Conservation (phyloP, 2,888 invertebrate genomes). For the Enoplolaimus lenunculus region DNA sequence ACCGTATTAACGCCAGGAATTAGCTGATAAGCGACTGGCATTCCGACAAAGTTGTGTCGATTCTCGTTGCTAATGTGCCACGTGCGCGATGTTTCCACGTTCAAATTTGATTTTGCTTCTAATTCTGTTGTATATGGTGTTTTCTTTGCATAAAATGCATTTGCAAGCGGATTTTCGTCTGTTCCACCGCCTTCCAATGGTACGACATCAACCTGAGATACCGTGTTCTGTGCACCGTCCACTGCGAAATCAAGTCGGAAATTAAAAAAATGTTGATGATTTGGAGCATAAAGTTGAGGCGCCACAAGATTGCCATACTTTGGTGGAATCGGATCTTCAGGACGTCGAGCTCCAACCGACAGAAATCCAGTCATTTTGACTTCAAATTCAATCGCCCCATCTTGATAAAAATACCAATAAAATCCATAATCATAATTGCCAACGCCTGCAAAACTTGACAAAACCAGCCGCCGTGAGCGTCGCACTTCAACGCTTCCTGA, state of each 20-base stretch:
- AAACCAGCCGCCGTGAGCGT: conserved; percentile 17
- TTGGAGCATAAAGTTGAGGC: conserved; percentile 20
- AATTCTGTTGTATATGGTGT: conserved; percentile 15
- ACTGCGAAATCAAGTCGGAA: conserved; percentile 22
- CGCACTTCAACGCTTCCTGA: not conserved
- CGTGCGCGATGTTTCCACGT: not conserved
- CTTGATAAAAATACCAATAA: conserved; percentile 23
- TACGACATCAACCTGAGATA: conserved; percentile 16
- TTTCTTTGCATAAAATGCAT: conserved; percentile 13
- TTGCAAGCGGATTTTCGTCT: conserved; percentile 1
- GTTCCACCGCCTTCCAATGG: not conserved
- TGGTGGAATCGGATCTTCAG: not conserved
- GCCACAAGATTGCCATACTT: conserved; percentile 21
- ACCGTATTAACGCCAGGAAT: not conserved
- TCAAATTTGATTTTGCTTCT: conserved; percentile 13
- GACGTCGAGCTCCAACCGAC: conserved; percentile 19
- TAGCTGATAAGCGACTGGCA: not conserved
- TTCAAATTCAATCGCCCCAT: conserved; percentile 18
- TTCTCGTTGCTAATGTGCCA: conserved; percentile 11
- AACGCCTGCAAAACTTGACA: conserved; percentile 21
- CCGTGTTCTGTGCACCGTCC: conserved; percentile 23
- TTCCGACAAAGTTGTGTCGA: not conserved
- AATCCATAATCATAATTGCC: conserved; percentile 24
- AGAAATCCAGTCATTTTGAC: conserved; percentile 23
- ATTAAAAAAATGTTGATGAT: conserved; percentile 25